These are phyloP conservation scores for Rhopalosiphum maidis DNA, from an alignment of 1,140 invertebrate species.

Conservation along the genomic window DNA sequence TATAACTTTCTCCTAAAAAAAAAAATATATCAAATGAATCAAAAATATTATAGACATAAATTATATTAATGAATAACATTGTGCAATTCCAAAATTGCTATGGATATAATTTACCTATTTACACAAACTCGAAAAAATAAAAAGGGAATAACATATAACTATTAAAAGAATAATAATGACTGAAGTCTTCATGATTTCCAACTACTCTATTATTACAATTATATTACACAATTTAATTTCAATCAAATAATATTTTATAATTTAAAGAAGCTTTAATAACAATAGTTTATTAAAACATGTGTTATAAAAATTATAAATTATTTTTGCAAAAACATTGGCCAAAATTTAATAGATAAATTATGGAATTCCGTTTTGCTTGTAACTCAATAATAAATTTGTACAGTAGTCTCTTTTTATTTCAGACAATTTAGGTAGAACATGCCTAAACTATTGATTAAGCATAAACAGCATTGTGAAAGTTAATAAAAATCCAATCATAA, in stretches of 20 bases:
- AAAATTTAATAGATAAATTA: slow-evolving; percentile 34
- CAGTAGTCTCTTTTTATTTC: neutral
- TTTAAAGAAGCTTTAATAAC: neutral
- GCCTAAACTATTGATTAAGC: neutral
- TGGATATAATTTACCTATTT: neutral
- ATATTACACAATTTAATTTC: neutral
- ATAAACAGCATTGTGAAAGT: neutral
- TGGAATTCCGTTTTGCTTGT: slow-evolving; percentile 22
- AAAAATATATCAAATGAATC: neutral
- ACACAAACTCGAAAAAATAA: neutral
- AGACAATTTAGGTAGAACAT: neutral
- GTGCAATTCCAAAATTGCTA: neutral
- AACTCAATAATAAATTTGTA: neutral
- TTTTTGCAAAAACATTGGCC: slow-evolving; percentile 47
- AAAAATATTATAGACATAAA: no score
- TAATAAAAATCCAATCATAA: neutral
- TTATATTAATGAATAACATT: no score
- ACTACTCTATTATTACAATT: neutral
- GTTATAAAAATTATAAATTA: slow-evolving; percentile 11
- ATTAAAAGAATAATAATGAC: no score
- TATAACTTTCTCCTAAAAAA: slow-evolving; percentile 92
- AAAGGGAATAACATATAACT: no score
- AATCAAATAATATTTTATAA: slow-evolving; percentile 2
- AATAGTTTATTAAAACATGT: neutral
- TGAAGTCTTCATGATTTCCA: no score